phyloP scores from a whole-genome alignment of 1,140 invertebrate species.

The Sycophaga agraensis region DNA sequence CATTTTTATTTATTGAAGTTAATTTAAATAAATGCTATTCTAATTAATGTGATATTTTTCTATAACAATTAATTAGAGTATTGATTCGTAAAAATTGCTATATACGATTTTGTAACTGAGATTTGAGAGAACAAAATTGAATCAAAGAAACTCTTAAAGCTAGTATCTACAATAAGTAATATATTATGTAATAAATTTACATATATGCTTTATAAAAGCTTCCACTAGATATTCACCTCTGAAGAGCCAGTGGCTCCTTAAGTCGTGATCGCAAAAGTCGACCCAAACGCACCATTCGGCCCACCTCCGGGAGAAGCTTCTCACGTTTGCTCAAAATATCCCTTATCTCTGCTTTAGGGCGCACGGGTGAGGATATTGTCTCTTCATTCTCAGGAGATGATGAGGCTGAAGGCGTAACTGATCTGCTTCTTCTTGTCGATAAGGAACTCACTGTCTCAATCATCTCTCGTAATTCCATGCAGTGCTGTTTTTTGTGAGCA shows the following conservation, averaged over 20 bases:
- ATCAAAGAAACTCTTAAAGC: too few relatives aligned
- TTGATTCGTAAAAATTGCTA: too few relatives aligned
- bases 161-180: too few relatives aligned
- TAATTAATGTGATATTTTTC: too few relatives aligned
- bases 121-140: too few relatives aligned
- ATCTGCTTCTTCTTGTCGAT: conserved; percentile 28
- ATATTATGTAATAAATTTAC: too few relatives aligned
- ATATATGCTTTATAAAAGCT: background rate
- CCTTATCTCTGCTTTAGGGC: conserved; percentile 43
- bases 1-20: too few relatives aligned
- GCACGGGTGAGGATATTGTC: background rate
- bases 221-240: conserved; percentile 32
- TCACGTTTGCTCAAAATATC: conserved; percentile 66
- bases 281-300: conserved; percentile 72
- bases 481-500: too few relatives aligned
- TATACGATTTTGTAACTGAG: too few relatives aligned
- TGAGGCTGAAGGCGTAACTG: background rate
- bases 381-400: background rate
- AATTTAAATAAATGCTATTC: too few relatives aligned
- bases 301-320: conserved; percentile 70
- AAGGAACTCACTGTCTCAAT: conserved; percentile 54
- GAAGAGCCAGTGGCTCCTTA: conserved; percentile 62
- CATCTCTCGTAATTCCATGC: conserved; percentile 61
- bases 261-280: conserved; percentile 68
- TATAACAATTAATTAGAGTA: too few relatives aligned